Evolutionary conservation across 2,113 vertebrate genomes (phyloP).

Genomic region (Pituophis catenifer): DNA sequence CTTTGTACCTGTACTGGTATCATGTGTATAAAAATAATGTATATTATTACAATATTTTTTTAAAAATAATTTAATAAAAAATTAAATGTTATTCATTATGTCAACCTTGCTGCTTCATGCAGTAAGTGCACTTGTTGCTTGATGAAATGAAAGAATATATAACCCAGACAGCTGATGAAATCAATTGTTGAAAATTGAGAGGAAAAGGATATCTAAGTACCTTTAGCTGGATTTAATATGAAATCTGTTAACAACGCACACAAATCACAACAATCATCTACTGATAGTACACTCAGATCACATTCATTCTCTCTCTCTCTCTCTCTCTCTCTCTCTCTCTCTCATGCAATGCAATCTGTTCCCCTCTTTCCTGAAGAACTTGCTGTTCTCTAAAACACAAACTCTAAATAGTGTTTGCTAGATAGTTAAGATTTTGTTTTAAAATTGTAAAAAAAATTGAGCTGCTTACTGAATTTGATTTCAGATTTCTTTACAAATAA

Average conservation of each 20-base stretch:
- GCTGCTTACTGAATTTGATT: background rate
- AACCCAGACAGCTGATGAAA: background rate
- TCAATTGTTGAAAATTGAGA: background rate
- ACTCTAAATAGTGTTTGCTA: background rate
- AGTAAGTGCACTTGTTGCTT: background rate
- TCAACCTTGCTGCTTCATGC: background rate
- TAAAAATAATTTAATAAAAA: background rate
- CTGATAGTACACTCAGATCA: background rate
- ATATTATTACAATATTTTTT: background rate
- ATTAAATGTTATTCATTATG: background rate
- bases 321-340: too few species aligned
- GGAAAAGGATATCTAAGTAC: background rate
- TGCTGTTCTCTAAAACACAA: background rate
- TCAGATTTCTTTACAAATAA: background rate
- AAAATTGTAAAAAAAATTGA: background rate
- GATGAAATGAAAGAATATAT: background rate
- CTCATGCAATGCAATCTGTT: too few species aligned
- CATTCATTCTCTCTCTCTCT: fast-evolving
- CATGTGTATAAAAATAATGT: background rate
- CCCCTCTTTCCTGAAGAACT: background rate
- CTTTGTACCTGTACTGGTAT: background rate
- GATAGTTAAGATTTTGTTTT: background rate
- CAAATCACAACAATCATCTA: background rate
- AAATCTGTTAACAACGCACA: background rate
- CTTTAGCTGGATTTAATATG: background rate